Conservation (phyloP, 1,140 invertebrate genomes). For the Chironomus tepperi region DNA sequence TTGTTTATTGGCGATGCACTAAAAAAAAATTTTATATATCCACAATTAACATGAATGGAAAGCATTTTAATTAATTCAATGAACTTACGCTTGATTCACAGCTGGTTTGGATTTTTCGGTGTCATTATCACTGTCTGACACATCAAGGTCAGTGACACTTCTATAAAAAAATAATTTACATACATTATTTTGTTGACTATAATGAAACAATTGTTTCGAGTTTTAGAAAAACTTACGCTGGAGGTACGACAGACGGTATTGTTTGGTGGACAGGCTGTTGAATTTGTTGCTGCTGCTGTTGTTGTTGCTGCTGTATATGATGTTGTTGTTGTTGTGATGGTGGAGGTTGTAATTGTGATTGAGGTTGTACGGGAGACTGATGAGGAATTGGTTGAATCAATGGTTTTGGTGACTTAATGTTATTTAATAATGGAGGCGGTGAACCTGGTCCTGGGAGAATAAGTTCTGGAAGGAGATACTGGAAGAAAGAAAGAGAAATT, state of each 20-base stretch:
- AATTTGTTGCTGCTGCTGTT: neutral
- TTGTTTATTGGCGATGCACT: constrained; percentile 15
- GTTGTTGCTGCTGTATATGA: neutral
- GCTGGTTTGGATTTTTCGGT: constrained; percentile 36
- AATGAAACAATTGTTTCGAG: neutral
- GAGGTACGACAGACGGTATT: neutral
- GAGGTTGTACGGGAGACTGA: no score
- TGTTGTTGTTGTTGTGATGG: constrained; percentile 1
- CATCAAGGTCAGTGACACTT: constrained; percentile 47
- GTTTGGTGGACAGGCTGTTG: neutral
- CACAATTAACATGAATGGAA: neutral
- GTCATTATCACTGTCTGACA: constrained; percentile 54
- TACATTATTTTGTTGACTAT: neutral
- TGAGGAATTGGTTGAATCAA: no score
- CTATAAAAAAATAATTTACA: constrained; percentile 38
- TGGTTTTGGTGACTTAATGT: neutral
- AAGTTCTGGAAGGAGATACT: neutral
- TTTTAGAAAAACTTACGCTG: constrained; percentile 10
- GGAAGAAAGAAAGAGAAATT: neutral
- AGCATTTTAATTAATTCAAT: constrained; percentile 19
- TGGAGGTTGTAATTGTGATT: neutral
- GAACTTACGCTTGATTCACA: constrained; percentile 31
- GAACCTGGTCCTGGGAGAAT: neutral
- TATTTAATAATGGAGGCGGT: constrained; percentile 3
- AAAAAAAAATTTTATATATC: no score